A percentile compares a stretch with the other conserved stretches of the same genome.
Evolutionary conservation across 2,113 vertebrate genomes (phyloP).

Genomic region (Bothrops jararaca): DNA sequence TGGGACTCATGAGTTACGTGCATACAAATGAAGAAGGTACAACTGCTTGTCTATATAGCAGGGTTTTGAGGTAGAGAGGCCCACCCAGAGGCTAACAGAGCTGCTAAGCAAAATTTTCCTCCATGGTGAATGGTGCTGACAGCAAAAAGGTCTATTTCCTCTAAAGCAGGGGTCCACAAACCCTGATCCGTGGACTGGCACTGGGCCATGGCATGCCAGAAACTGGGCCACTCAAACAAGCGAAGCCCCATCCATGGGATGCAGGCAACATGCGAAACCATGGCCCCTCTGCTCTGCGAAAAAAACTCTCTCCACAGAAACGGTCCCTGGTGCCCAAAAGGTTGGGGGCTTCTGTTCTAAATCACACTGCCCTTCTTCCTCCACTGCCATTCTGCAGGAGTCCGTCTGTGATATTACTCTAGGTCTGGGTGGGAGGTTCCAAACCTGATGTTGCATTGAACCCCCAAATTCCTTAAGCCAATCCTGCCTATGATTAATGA

Average conservation of each 20-base stretch:
- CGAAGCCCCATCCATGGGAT: no score
- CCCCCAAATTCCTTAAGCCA: background rate
- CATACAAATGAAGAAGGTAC: background rate
- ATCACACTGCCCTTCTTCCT: background rate
- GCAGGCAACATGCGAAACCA: no score
- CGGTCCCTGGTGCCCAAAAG: no score
- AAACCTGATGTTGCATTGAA: background rate
- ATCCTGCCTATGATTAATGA: background rate
- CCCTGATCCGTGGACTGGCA: background rate
- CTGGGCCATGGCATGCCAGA: background rate
- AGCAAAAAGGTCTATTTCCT: background rate
- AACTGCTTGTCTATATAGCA: background rate
- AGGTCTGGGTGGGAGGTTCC: background rate
- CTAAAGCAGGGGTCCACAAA: background rate
- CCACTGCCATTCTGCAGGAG: background rate
- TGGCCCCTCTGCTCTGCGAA: rapidly evolving
- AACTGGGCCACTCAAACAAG: background rate
- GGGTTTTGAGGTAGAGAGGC: background rate
- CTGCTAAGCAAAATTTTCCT: background rate
- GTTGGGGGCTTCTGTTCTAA: no score
- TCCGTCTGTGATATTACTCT: background rate
- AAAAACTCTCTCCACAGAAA: no score
- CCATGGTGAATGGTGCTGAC: background rate
- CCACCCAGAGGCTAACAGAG: background rate
- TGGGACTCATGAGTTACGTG: background rate